phyloP scores from a whole-genome alignment of 2,797 vertebrate genomes.

The Sphenopsis melanotis region DNA sequence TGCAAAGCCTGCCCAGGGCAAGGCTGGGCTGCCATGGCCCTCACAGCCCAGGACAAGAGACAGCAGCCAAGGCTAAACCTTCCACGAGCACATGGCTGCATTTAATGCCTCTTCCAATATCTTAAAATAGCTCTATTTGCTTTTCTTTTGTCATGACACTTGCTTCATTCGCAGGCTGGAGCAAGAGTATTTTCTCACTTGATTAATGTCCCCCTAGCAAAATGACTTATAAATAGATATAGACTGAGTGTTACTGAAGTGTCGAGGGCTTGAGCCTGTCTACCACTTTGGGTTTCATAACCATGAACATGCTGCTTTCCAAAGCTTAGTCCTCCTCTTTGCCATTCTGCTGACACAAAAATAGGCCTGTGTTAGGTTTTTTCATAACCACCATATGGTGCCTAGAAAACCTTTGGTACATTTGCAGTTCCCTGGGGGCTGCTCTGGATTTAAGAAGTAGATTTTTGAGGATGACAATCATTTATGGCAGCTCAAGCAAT shows the following conservation, averaged over 20 bases:
- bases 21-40: rapidly evolving
- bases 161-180: not conserved
- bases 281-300: slow-evolving; percentile 32
- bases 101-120: not conserved
- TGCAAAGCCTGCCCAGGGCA: not conserved
- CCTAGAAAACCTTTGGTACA: slow-evolving; percentile 29
- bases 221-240: not conserved
- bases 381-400: slow-evolving; percentile 61
- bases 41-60: not conserved
- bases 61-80: not conserved
- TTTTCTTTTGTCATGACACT: not conserved
- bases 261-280: slow-evolving; percentile 10
- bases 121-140: not conserved
- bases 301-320: not conserved
- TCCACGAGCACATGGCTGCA: not conserved
- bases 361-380: slow-evolving; percentile 20
- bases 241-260: not conserved
- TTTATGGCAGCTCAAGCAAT: not conserved
- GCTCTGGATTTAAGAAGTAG: not conserved
- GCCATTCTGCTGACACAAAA: slow-evolving; percentile 44
- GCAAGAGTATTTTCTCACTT: not conserved
- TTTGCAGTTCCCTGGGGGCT: not conserved
- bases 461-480: not conserved
- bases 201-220: not conserved
- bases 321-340: not conserved